These are phyloP conservation scores for Centroberyx gerrardi DNA, from an alignment of 2,797 vertebrate genomes.

Conservation along the genomic window DNA sequence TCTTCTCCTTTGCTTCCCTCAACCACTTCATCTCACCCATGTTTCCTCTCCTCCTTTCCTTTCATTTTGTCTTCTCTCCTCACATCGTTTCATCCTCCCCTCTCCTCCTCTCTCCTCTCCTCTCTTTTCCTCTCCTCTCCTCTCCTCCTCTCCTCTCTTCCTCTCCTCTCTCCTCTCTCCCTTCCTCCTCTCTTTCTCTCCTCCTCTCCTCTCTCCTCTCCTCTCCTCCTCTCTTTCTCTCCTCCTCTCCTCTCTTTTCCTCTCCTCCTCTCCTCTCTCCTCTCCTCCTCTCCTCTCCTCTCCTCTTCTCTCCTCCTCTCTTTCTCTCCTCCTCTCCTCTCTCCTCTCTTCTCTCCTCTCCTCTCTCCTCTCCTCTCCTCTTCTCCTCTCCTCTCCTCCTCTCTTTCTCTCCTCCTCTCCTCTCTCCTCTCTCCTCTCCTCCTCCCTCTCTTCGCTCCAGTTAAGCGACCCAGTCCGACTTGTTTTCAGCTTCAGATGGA, in stretches of 20 bases:
- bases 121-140: no score
- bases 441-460: constrained; percentile 1
- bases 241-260: background rate
- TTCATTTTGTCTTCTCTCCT: no score
- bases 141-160: no score
- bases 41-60: no score
- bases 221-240: background rate
- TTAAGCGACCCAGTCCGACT: background rate
- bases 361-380: no score
- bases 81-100: no score
- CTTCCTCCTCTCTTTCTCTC: background rate
- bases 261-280: background rate
- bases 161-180: no score
- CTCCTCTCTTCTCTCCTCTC: background rate
- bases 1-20: no score
- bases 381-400: no score
- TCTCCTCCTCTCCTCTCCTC: background rate
- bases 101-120: no score
- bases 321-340: background rate
- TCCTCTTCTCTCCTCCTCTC: background rate
- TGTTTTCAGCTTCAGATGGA: constrained; percentile 38
- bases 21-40: no score
- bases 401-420: background rate
- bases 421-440: background rate
- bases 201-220: background rate